phyloP scores from a whole-genome alignment of 1,140 invertebrate species.

The Drosophila watanabei region DNA sequence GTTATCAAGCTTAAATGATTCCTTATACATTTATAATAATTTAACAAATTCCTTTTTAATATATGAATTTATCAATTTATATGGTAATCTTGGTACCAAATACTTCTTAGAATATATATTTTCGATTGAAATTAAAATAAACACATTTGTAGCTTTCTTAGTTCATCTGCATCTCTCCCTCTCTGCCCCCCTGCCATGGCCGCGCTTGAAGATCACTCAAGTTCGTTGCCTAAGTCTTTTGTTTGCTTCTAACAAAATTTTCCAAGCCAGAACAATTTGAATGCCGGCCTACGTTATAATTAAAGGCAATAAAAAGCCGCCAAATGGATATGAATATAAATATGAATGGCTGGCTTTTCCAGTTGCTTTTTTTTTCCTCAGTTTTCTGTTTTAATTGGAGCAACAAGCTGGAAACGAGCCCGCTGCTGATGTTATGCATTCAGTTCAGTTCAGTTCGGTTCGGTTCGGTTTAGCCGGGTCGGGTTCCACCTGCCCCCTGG shows the following conservation, averaged over 20 bases:
- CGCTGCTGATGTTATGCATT: slow-evolving; percentile 30
- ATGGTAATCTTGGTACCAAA: neutral
- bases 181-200: neutral
- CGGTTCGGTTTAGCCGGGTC: slow-evolving; percentile 2
- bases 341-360: slow-evolving; percentile 38
- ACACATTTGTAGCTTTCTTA: neutral
- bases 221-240: slow-evolving; percentile 51
- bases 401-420: slow-evolving; percentile 44
- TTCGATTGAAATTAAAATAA: neutral
- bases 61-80: too few species aligned
- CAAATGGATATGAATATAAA: slow-evolving; percentile 53
- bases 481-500: slow-evolving; percentile 30
- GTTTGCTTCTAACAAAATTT: slow-evolving; percentile 40
- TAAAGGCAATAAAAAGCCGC: slow-evolving; percentile 55
- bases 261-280: slow-evolving; percentile 44
- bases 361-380: slow-evolving; percentile 22
- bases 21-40: too few species aligned
- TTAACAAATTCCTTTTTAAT: too few species aligned
- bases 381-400: slow-evolving; percentile 40
- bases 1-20: too few species aligned
- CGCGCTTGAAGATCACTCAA: slow-evolving; percentile 23
- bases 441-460: slow-evolving; percentile 16
- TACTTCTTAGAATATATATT: too few species aligned
- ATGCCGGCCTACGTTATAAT: slow-evolving; percentile 43
- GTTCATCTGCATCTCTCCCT: neutral